Percentiles rank a stretch among this genome's conserved stretches.
Conservation (phyloP, 2,888 invertebrate genomes). For the Machimus rusticus region DNA sequence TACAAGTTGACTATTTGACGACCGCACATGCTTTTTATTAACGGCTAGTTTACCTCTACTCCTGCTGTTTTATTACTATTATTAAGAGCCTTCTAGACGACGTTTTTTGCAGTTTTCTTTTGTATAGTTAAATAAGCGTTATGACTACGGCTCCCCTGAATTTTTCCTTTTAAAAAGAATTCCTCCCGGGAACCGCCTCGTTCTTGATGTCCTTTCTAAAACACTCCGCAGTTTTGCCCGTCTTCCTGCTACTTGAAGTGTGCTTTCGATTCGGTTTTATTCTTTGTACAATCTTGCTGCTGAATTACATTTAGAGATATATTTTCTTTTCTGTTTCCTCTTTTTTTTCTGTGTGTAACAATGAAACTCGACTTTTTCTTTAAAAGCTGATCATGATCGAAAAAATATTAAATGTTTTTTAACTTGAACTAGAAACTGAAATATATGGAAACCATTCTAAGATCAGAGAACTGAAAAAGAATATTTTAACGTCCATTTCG, state of each 20-base stretch:
- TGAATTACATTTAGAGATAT: neutral
- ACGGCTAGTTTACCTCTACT: neutral
- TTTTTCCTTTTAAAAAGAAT: neutral
- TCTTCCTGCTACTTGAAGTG: neutral
- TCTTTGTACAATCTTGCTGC: neutral
- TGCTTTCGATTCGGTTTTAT: neutral
- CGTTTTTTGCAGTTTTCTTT: neutral
- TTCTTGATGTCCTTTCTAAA: neutral
- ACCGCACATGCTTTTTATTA: neutral
- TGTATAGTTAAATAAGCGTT: neutral
- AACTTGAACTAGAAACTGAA: neutral
- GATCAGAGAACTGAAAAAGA: neutral
- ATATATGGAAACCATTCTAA: neutral
- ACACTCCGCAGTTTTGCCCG: neutral
- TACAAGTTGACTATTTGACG: neutral
- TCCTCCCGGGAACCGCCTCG: neutral
- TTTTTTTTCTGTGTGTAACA: neutral
- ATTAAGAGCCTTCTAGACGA: neutral
- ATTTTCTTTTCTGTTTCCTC: neutral
- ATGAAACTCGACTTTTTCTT: neutral
- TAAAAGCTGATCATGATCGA: slow-evolving; percentile 6
- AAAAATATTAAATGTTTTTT: neutral
- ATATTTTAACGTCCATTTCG: neutral
- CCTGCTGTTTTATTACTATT: neutral
- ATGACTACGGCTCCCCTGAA: neutral